Evolutionary conservation across 2,888 invertebrate genomes (phyloP).

Genomic region (Lepidochitona cinerea): DNA sequence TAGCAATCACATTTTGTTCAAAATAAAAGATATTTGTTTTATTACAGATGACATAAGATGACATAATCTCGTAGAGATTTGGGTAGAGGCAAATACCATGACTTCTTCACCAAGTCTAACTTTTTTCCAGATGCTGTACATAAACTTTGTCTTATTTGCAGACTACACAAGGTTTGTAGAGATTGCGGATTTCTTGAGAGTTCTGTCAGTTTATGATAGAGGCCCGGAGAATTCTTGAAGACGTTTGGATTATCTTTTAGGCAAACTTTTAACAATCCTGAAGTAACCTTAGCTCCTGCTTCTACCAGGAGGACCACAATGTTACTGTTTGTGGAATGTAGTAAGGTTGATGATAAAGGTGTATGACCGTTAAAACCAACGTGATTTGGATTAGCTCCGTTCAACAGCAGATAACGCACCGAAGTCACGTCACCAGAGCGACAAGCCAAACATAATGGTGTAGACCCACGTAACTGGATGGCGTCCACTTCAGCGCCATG

Average conservation of each 20-base stretch:
- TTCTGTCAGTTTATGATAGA: constrained; percentile 36
- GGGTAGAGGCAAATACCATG: constrained; percentile 46
- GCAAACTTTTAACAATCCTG: constrained; percentile 41
- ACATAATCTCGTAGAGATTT: constrained; percentile 49
- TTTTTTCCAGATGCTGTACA: constrained; percentile 25
- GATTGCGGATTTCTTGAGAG: constrained; percentile 37
- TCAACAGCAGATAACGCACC: constrained; percentile 45
- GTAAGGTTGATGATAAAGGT: constrained; percentile 50
- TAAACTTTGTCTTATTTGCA: constrained; percentile 40
- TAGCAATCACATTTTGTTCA: no score
- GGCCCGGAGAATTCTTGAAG: constrained; percentile 39
- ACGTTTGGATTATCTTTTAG: constrained; percentile 43
- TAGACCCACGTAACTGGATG: constrained; percentile 53
- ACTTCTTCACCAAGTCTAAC: constrained; percentile 47
- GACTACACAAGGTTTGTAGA: constrained; percentile 45
- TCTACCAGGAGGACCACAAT: constrained; percentile 48
- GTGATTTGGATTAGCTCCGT: constrained; percentile 59
- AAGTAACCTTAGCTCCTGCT: constrained; percentile 46
- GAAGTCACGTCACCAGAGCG: constrained; percentile 43
- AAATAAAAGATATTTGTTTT: no score
- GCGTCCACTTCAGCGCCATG: constrained; percentile 51
- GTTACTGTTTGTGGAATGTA: constrained; percentile 31
- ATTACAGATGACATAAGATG: constrained; percentile 46
- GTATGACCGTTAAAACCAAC: constrained; percentile 53
- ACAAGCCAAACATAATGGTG: constrained; percentile 50